Percentiles rank a stretch among this genome's conserved stretches.
phyloP scores from a whole-genome alignment of 2,113 vertebrate genomes.

The Thermophis baileyi region DNA sequence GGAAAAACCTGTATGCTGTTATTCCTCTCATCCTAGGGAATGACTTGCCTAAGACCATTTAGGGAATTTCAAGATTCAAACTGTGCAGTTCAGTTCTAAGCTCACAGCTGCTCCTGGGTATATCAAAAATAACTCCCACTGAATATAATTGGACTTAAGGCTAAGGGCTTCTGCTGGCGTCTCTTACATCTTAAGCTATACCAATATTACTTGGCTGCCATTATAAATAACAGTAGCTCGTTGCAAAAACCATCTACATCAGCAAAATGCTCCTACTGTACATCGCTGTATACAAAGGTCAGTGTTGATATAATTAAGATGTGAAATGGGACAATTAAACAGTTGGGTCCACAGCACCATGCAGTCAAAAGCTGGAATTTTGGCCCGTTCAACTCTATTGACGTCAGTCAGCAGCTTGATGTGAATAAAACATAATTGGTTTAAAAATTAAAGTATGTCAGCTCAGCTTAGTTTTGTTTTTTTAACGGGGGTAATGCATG shows the following conservation, averaged over 20 bases:
- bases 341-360: not conserved
- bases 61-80: not conserved
- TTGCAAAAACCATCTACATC: not conserved
- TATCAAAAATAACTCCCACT: not conserved
- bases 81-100: not conserved
- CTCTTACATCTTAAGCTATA: not conserved
- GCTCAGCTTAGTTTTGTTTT: not conserved
- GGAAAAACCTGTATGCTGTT: no score
- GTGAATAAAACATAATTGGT: not conserved
- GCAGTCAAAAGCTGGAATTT: not conserved
- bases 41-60: not conserved
- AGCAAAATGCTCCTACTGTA: not conserved
- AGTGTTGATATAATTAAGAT: not conserved
- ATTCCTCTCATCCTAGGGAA: not conserved
- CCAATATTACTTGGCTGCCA: not conserved
- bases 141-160: not conserved
- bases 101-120: not conserved
- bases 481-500: not conserved
- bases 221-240: not conserved
- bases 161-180: not conserved
- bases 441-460: not conserved
- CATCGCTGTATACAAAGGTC: not conserved
- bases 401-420: not conserved
- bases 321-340: slow-evolving; percentile 1
- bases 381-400: not conserved